Evolutionary conservation across 2,888 invertebrate genomes (phyloP).

Genomic region (Acanthosoma haemorrhoidale): DNA sequence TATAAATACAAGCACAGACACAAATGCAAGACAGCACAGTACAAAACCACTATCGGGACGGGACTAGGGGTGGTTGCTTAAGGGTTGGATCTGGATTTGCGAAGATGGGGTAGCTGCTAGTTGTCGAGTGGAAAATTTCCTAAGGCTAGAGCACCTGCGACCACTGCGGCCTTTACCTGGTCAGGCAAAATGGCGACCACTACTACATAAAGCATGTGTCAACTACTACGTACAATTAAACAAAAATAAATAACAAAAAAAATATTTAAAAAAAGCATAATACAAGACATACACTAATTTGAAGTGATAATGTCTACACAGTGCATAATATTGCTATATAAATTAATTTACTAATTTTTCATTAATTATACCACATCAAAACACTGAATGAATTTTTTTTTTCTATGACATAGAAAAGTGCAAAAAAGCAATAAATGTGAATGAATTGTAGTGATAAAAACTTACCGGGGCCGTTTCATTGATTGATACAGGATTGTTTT

Average conservation of each 20-base stretch:
- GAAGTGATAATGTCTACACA: no score
- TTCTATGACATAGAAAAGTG: not conserved
- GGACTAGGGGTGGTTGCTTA: not conserved
- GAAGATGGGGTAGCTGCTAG: not conserved
- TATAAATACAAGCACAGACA: not conserved
- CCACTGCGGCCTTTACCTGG: slow-evolving; percentile 11
- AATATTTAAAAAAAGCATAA: no score
- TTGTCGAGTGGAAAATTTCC: slow-evolving; percentile 6
- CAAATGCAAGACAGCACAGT: not conserved
- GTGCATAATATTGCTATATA: no score
- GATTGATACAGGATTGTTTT: slow-evolving; percentile 20
- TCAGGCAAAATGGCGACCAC: slow-evolving; percentile 11
- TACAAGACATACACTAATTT: no score
- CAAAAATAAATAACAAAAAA: not conserved
- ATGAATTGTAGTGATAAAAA: not conserved
- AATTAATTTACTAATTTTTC: no score
- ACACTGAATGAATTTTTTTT: not conserved
- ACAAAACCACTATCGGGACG: not conserved
- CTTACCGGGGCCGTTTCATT: slow-evolving; percentile 28
- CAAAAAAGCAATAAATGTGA: not conserved
- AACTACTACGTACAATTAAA: not conserved
- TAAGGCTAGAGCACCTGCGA: slow-evolving; percentile 10
- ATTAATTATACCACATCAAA: no score
- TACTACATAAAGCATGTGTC: slow-evolving; percentile 18
- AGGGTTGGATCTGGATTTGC: not conserved